Evolutionary conservation across 2,113 vertebrate genomes (phyloP).

Genomic region (Ranitomeya imitator): DNA sequence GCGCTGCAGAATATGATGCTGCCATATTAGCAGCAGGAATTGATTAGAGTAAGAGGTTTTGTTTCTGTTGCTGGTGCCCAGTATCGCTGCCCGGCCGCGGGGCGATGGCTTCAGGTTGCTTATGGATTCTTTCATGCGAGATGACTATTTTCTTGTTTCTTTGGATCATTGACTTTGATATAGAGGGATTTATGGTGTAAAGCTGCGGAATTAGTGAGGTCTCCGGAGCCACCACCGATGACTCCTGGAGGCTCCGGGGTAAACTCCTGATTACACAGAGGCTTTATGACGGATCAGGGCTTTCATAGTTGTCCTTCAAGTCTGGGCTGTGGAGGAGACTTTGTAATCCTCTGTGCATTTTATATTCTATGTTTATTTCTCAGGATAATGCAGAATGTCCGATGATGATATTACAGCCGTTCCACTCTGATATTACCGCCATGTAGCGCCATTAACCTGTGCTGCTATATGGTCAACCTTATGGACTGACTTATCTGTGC

Average conservation of each 20-base stretch:
- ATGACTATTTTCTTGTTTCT: slow-evolving; percentile 4
- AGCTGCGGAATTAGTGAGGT: slow-evolving; percentile 50
- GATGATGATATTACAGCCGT: too few species aligned
- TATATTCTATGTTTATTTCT: not conserved
- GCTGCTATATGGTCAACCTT: too few species aligned
- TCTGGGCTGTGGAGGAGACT: not conserved
- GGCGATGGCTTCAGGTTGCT: slow-evolving; percentile 36
- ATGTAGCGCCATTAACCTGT: too few species aligned
- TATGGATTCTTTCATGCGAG: slow-evolving; percentile 30
- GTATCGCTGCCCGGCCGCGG: not conserved
- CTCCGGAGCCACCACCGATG: not conserved
- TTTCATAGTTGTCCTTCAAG: slow-evolving; percentile 23
- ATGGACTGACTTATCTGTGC: too few species aligned
- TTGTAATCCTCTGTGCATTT: not conserved
- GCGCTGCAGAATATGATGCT: not conserved
- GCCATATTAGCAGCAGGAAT: not conserved
- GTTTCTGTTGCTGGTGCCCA: not conserved
- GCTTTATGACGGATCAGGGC: slow-evolving; percentile 5
- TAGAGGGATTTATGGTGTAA: slow-evolving; percentile 50
- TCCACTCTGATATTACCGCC: too few species aligned
- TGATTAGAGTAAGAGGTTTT: not conserved
- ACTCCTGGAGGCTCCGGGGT: slow-evolving; percentile 34
- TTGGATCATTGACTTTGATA: slow-evolving; percentile 46
- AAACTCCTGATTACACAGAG: slow-evolving; percentile 34
- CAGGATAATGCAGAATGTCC: not conserved